Percentiles rank a stretch among this genome's conserved stretches.
phyloP scores from a whole-genome alignment of 1,140 invertebrate species.

The Bombus sylvicola region DNA sequence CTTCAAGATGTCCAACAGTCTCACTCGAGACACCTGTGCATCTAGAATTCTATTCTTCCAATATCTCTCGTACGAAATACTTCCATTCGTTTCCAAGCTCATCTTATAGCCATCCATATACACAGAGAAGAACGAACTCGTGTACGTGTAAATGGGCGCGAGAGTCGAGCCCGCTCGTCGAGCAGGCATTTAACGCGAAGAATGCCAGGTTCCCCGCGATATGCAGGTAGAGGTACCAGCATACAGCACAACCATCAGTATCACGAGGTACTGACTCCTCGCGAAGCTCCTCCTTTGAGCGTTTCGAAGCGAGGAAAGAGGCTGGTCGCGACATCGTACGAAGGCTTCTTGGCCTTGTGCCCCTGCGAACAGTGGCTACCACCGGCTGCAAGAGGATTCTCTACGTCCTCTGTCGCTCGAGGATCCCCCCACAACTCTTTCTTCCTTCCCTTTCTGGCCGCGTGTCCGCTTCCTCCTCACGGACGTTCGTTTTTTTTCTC shows the following conservation, averaged over 20 bases:
- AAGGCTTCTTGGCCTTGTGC: constrained; percentile 62
- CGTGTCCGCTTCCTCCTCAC: constrained; percentile 40
- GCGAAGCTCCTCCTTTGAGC: constrained; percentile 38
- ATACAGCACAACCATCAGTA: constrained; percentile 33
- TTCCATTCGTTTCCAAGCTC: not conserved
- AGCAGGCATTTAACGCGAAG: constrained; percentile 70
- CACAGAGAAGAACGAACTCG: not conserved
- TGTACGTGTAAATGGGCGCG: constrained; percentile 28
- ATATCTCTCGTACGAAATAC: not conserved
- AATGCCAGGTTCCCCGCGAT: constrained; percentile 52
- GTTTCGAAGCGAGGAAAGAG: constrained; percentile 30
- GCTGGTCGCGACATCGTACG: constrained; percentile 51
- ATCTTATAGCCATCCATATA: not conserved
- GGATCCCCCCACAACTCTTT: constrained; percentile 18
- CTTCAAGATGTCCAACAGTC: not conserved
- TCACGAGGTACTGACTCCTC: constrained; percentile 45
- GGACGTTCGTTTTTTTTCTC: constrained; percentile 18
- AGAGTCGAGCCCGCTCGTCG: constrained; percentile 2
- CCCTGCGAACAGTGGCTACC: constrained; percentile 57
- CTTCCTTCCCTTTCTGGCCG: constrained; percentile 16
- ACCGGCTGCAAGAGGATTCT: constrained; percentile 25
- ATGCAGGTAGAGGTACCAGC: constrained; percentile 64
- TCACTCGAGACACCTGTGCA: not conserved
- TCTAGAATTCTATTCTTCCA: not conserved
- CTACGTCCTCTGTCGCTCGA: constrained; percentile 45